Evolutionary conservation across 2,797 vertebrate species (phyloP).

Genomic region (Pipistrellus pygmaeus): DNA sequence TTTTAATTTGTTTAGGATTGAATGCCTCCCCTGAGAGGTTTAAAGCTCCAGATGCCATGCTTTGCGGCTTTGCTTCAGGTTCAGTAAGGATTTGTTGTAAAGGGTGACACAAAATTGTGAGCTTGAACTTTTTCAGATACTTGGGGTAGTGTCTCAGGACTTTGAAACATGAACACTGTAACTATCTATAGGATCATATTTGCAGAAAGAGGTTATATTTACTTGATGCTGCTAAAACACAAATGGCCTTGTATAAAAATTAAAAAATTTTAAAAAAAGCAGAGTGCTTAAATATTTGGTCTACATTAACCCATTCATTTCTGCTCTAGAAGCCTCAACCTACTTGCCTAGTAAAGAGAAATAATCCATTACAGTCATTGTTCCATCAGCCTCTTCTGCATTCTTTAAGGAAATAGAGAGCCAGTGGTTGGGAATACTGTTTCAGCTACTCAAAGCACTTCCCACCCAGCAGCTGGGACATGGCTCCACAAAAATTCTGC

Average conservation of each 20-base stretch:
- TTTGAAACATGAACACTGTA: neutral
- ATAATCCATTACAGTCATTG: neutral
- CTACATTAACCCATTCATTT: neutral
- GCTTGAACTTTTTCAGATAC: neutral
- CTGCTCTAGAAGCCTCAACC: neutral
- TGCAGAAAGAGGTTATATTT: neutral
- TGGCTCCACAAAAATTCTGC: neutral
- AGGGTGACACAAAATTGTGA: neutral
- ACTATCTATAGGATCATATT: neutral
- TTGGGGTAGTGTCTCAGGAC: neutral
- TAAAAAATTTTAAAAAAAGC: neutral
- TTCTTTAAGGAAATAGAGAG: neutral
- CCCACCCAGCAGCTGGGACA: neutral
- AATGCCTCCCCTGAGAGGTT: neutral
- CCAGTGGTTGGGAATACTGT: neutral
- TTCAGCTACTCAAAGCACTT: neutral
- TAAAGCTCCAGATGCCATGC: neutral
- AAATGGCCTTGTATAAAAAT: neutral
- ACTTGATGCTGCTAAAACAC: neutral
- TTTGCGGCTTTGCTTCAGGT: neutral
- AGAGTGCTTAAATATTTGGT: neutral
- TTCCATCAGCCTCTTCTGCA: neutral
- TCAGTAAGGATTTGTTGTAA: conserved; percentile 6
- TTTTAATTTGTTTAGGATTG: conserved; percentile 51
- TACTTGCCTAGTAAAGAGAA: neutral